Evolutionary conservation across 1,140 invertebrate species (phyloP).

Genomic region (Calephelis virginiensis): DNA sequence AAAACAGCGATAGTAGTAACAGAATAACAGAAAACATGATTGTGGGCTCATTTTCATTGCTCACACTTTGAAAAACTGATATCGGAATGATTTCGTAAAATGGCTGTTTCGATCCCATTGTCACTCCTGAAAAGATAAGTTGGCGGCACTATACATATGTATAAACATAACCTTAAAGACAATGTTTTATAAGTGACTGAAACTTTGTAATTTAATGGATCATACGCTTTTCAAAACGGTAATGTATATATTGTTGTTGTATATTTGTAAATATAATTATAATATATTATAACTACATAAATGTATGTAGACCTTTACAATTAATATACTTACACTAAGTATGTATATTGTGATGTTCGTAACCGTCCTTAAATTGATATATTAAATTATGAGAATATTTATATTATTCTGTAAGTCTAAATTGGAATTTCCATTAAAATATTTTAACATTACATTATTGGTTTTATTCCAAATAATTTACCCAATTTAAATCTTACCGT

Average conservation of each 20-base stretch:
- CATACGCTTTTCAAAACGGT: background rate
- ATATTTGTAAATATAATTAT: slow-evolving; percentile 20
- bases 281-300: slow-evolving; percentile 45
- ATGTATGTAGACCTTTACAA: slow-evolving; percentile 50
- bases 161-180: no score
- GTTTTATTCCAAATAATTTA: background rate
- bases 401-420: slow-evolving; percentile 40
- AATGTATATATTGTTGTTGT: slow-evolving; percentile 19
- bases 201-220: no score
- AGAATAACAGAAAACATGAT: no score
- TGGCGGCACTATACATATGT: no score
- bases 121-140: no score
- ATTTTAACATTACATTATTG: slow-evolving; percentile 18
- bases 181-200: no score
- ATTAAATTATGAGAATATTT: slow-evolving; percentile 69
- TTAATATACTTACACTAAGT: slow-evolving; percentile 61
- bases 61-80: no score
- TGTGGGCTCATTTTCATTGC: no score
- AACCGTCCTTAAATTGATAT: slow-evolving; percentile 61
- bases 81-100: no score
- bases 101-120: no score
- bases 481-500: no score
- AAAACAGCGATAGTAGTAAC: no score
- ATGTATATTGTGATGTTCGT: slow-evolving; percentile 61
- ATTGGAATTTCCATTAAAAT: slow-evolving; percentile 28